Conservation (phyloP, 2,113 vertebrate species). For the Thinocorus orbignyianus region DNA sequence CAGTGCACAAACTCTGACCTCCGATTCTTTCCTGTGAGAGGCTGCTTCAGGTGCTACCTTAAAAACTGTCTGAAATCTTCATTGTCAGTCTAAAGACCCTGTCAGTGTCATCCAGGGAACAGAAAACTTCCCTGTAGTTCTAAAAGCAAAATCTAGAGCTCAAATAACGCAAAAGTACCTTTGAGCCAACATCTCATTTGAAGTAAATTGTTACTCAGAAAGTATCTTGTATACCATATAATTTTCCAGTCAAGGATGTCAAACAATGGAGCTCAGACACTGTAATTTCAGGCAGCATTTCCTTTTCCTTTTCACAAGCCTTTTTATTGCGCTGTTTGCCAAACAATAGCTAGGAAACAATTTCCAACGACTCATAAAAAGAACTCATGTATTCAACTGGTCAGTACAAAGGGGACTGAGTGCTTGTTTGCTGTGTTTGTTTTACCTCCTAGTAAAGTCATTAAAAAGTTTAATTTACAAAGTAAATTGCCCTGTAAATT, state of each 20-base stretch:
- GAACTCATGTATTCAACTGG: background rate
- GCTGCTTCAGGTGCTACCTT: background rate
- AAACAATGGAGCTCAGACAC: conserved; percentile 47
- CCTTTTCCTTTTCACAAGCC: conserved; percentile 21
- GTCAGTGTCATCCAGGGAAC: background rate
- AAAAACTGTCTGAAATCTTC: background rate
- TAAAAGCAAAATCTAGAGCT: conserved; percentile 11
- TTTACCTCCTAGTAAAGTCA: background rate
- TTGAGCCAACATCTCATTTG: conserved; percentile 50
- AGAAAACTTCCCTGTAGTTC: background rate
- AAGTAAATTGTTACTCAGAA: conserved; percentile 61
- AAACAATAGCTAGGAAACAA: background rate
- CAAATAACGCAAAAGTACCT: conserved; percentile 6
- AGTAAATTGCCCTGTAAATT: background rate
- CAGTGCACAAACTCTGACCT: background rate
- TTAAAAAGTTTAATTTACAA: background rate
- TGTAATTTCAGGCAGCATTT: conserved; percentile 34
- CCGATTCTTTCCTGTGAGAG: background rate
- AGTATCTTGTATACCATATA: conserved; percentile 47
- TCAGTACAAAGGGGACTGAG: background rate
- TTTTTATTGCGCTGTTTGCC: background rate
- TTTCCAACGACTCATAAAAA: background rate
- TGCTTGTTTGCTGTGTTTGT: background rate
- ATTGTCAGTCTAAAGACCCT: background rate
- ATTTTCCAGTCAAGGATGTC: conserved; percentile 67